These are phyloP conservation scores for Archips xylosteana DNA, from an alignment of 2,888 invertebrate genomes.

Conservation along the genomic window DNA sequence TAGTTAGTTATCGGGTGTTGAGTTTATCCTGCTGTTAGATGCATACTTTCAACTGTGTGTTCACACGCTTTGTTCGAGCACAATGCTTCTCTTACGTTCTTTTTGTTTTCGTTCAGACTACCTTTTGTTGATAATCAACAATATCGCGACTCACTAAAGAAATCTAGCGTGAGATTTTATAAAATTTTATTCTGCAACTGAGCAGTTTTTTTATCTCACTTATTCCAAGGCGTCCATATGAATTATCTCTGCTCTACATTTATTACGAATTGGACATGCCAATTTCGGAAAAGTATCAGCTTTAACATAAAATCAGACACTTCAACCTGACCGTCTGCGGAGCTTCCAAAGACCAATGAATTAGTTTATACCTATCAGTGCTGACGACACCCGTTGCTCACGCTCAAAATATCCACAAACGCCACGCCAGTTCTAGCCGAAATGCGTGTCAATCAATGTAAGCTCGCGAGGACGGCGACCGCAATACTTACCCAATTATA, in stretches of 20 bases:
- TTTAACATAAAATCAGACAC: conserved; percentile 1
- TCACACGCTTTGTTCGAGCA: conserved; percentile 82
- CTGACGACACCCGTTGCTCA: conserved; percentile 57
- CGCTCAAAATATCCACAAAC: conserved; percentile 68
- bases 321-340: conserved; percentile 49
- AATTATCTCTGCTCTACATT: conserved; percentile 15
- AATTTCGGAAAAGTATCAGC: conserved; percentile 8
- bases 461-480: conserved; percentile 59
- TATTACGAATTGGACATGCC: background rate
- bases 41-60: conserved; percentile 79
- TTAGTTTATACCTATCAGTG: conserved; percentile 80
- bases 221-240: conserved; percentile 47
- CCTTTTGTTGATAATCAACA: conserved; percentile 83
- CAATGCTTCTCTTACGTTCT: conserved; percentile 81
- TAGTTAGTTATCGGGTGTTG: conserved; percentile 45
- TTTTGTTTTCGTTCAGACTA: conserved; percentile 84
- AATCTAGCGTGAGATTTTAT: conserved; percentile 81
- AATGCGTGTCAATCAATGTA: conserved; percentile 80
- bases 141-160: conserved; percentile 80
- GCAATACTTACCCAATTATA: conserved; percentile 56
- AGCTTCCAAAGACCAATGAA: conserved; percentile 72
- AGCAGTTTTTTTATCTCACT: conserved; percentile 57
- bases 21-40: conserved; percentile 62
- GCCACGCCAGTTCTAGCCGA: conserved; percentile 67
- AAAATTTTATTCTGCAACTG: conserved; percentile 74